A percentile compares a stretch with the other conserved stretches of the same genome.
Conservation (phyloP, 2,797 vertebrate species). For the Anniella stebbinsi region DNA sequence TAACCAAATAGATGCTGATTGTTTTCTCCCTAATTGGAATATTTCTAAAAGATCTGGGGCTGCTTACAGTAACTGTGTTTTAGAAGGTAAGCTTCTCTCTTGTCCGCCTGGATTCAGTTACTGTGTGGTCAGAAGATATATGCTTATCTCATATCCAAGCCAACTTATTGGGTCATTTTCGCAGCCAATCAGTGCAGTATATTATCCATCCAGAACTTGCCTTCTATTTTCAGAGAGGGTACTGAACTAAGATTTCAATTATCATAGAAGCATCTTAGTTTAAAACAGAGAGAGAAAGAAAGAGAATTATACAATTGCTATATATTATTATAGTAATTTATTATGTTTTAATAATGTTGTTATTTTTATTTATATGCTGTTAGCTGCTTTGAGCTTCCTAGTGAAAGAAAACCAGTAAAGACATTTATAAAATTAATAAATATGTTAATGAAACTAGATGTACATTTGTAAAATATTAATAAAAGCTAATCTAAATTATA, state of each 20-base stretch:
- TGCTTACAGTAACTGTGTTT: conserved; percentile 62
- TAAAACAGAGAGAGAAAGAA: not conserved
- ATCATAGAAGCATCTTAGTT: not conserved
- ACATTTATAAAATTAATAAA: not conserved
- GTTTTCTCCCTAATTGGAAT: conserved; percentile 53
- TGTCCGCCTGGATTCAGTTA: conserved; percentile 42
- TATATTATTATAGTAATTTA: not conserved
- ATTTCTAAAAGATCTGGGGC: conserved; percentile 51
- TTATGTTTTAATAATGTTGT: not conserved
- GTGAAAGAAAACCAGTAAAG: not conserved
- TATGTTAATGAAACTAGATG: not conserved
- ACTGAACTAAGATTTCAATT: not conserved
- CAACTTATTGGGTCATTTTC: conserved; percentile 74
- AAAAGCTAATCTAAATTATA: not conserved
- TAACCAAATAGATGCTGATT: conserved; percentile 30
- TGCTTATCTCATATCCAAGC: conserved; percentile 68
- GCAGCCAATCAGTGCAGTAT: conserved; percentile 52
- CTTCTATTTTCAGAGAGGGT: conserved; percentile 67
- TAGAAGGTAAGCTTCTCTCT: conserved; percentile 56
- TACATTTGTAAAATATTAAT: not conserved
- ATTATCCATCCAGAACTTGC: conserved; percentile 60
- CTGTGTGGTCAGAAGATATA: conserved; percentile 47
- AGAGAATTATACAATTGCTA: not conserved
- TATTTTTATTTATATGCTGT: not conserved
- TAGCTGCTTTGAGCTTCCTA: not conserved